Conservation (phyloP, 2,113 vertebrate species). For the Xenopus borealis region DNA sequence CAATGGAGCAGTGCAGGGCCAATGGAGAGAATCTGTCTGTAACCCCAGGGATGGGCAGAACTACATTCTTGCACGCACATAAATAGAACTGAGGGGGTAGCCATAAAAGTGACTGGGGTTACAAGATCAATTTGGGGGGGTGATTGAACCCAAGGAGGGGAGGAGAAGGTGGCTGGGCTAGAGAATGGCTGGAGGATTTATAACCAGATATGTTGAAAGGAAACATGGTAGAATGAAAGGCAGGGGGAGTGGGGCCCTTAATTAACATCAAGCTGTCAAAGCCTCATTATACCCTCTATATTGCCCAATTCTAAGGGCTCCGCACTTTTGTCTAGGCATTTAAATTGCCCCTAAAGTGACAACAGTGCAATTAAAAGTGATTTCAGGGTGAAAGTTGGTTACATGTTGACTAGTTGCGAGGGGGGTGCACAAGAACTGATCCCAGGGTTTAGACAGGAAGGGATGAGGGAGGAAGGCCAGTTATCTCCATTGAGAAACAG, state of each 20-base stretch:
- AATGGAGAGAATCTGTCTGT: not conserved
- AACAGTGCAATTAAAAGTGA: not conserved
- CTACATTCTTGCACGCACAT: conserved; percentile 1
- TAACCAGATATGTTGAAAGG: conserved; percentile 55
- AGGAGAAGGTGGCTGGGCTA: conserved; percentile 55
- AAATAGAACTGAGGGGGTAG: conserved; percentile 60
- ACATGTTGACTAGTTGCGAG: too few species aligned
- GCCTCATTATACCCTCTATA: not conserved
- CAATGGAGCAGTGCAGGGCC: not conserved
- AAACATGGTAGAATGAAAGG: conserved; percentile 49
- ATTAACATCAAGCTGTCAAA: not conserved
- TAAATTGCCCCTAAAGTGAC: not conserved
- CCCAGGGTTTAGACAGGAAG: too few species aligned
- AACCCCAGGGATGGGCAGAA: not conserved
- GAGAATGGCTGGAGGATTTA: conserved; percentile 62
- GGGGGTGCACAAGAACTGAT: too few species aligned
- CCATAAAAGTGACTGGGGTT: conserved; percentile 56
- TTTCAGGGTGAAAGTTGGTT: too few species aligned
- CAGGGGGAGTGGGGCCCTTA: not conserved
- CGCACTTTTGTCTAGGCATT: not conserved
- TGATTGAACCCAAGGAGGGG: conserved; percentile 50
- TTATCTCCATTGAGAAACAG: too few species aligned
- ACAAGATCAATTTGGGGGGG: conserved; percentile 16
- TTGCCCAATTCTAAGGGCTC: not conserved
- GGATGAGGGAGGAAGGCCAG: too few species aligned